Base-by-base conservation (phyloP, 2,888 invertebrate species). In the Lasioglossum villosulum region DNA sequence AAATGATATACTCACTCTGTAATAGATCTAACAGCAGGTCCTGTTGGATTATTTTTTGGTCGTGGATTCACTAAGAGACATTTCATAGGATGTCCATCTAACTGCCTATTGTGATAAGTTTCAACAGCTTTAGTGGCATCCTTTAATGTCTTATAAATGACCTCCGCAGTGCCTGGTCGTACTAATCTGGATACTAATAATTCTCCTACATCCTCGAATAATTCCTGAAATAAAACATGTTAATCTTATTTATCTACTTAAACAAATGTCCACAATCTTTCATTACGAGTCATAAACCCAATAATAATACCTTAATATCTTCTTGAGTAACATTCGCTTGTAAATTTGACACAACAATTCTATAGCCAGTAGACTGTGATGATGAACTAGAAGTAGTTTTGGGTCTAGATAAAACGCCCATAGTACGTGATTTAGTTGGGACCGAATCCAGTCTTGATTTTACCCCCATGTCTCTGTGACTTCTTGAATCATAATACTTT, bases 71-170 rank as follows among this genome's bases (percentile, higher is more conserved):
- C 98, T 87, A 98, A 96, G 79, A 98, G 96, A 94, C 98, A 98
- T 94, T 98, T 98, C 98, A 98, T 98, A 6, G 98, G 98, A 93
- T 98, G 98, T 1, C 99, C 98, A 95, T 99, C 99, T 70, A 99
- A 95, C 93, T 98, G 98, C 76, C 99, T 96, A 95, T 99, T 98
- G 94, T 99, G 98, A 95, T 99, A 99, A 78, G 98, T 97, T 92
- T 98, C 98, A 4, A 99, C 98, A 2, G 99, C 99, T 94, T 97
- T 97, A 92, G 98, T 97, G 48, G 99, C 99, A 95, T 99, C 98
- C 90, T 97, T 97, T 89, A 97, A 96, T 71, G 97, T 97, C 93
- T 97, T 97, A 95, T 98, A 99, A 90, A 98, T 98, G 1, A 99
- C 98, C 95, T 99, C 99, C 0, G 99, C 99, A 3, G 97, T 97